phyloP scores from a whole-genome alignment of 2,888 invertebrate species.

The Zootermopsis nevadensis region DNA sequence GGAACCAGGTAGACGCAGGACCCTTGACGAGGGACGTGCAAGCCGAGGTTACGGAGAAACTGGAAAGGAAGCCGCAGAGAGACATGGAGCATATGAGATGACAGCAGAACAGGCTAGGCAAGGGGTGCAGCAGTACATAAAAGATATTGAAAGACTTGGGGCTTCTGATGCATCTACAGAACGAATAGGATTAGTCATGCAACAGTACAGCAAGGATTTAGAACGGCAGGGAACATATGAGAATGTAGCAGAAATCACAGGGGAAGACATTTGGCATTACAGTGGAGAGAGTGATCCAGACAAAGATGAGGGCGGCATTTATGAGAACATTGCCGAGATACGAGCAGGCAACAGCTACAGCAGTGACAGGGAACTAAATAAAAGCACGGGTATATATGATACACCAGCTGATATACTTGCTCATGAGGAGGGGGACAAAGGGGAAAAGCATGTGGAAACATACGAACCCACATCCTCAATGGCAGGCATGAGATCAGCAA shows the following conservation, averaged over 20 bases:
- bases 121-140: conserved; percentile 27
- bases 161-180: conserved; percentile 32
- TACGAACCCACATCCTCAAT: conserved; percentile 15
- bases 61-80: not conserved
- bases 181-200: conserved; percentile 36
- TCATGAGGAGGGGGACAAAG: not conserved
- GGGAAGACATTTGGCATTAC: conserved; percentile 36
- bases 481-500: not conserved
- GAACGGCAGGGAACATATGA: conserved; percentile 36
- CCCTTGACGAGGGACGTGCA: conserved; percentile 30
- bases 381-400: conserved; percentile 33
- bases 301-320: conserved; percentile 37
- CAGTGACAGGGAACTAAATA: conserved; percentile 13
- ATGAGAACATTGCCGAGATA: conserved; percentile 37
- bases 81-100: conserved; percentile 38
- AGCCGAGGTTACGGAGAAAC: not conserved
- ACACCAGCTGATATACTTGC: conserved; percentile 35
- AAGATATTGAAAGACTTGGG: conserved; percentile 34
- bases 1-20: conserved; percentile 33
- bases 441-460: conserved; percentile 20
- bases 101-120: conserved; percentile 35
- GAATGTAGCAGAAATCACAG: conserved; percentile 28
- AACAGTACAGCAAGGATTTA: conserved; percentile 36
- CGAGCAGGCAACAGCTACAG: conserved; percentile 11
- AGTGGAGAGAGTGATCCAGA: conserved; percentile 35